A percentile compares a stretch with the other conserved stretches of the same genome.
Conservation (phyloP, 2,797 vertebrate genomes). For the Pseudomugil gertrudae region DNA sequence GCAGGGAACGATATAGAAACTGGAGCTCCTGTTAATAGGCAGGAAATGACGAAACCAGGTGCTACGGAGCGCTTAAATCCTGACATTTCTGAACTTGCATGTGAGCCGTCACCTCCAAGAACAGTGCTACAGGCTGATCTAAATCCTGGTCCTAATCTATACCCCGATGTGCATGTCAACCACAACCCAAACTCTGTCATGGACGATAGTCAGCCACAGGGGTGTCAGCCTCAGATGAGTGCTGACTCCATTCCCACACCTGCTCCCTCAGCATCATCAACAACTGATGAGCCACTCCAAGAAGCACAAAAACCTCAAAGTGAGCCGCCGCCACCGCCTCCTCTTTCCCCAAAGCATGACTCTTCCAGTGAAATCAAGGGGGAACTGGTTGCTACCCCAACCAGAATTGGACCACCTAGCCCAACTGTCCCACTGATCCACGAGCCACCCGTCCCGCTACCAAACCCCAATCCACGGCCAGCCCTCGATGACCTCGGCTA, state of each 20-base stretch:
- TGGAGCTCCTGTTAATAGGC: constrained; percentile 14
- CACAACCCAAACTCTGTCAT: constrained; percentile 59
- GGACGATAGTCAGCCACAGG: constrained; percentile 31
- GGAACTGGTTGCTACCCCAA: constrained; percentile 56
- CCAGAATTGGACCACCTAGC: constrained; percentile 51
- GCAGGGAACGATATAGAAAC: constrained; percentile 22
- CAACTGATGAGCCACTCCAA: constrained; percentile 36
- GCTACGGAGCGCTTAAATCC: constrained; percentile 18
- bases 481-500: constrained; percentile 89
- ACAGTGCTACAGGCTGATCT: constrained; percentile 40
- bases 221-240: constrained; percentile 40
- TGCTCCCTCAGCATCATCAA: constrained; percentile 18
- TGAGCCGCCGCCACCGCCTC: constrained; percentile 33
- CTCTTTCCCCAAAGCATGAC: constrained; percentile 48
- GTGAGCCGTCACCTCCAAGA: constrained; percentile 26
- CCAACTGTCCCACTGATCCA: constrained; percentile 77
- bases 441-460: constrained; percentile 59
- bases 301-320: constrained; percentile 52
- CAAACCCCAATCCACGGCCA: constrained; percentile 46
- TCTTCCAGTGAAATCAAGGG: constrained; percentile 22
- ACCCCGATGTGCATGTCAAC: constrained; percentile 71
- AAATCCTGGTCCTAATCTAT: constrained; percentile 73
- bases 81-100: constrained; percentile 1
- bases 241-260: constrained; percentile 45
- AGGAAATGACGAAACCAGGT: constrained; percentile 23